phyloP scores from a whole-genome alignment of 2,888 invertebrate species.

The Aphrophora alni region DNA sequence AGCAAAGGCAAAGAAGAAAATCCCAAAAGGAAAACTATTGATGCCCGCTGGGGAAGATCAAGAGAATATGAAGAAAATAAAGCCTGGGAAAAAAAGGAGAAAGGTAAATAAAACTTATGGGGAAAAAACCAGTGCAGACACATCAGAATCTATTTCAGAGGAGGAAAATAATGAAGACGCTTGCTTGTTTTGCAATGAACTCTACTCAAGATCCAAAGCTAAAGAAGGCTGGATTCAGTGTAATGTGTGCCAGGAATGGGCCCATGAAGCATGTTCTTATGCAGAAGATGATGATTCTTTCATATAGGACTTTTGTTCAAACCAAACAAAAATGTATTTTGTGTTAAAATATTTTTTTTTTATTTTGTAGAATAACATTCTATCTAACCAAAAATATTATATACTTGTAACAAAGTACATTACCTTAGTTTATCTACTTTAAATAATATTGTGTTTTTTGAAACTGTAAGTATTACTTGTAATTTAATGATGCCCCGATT shows the following conservation, averaged over 20 bases:
- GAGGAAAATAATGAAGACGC: constrained; percentile 26
- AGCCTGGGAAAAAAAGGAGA: not conserved
- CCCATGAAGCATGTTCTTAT: not conserved
- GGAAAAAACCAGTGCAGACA: not conserved
- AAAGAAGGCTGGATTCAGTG: constrained; percentile 29
- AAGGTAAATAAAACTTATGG: not conserved
- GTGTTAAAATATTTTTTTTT: too few relatives aligned
- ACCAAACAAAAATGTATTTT: too few relatives aligned
- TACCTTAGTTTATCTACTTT: not conserved
- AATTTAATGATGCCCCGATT: too few relatives aligned
- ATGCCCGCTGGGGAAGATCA: not conserved
- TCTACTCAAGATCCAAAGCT: constrained; percentile 21
- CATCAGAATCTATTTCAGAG: constrained; percentile 14
- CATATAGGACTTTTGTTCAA: not conserved
- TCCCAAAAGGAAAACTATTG: not conserved
- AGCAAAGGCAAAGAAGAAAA: constrained; percentile 17
- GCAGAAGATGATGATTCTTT: not conserved
- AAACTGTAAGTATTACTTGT: not conserved
- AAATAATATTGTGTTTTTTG: not conserved
- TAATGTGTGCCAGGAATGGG: not conserved
- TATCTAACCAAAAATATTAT: too few relatives aligned
- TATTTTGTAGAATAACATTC: too few relatives aligned
- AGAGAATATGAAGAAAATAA: not conserved
- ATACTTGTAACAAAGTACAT: too few relatives aligned
- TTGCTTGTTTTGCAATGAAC: constrained; percentile 35